Evolutionary conservation across 2,113 vertebrate genomes (phyloP).

Genomic region (Irena cyanogastra): DNA sequence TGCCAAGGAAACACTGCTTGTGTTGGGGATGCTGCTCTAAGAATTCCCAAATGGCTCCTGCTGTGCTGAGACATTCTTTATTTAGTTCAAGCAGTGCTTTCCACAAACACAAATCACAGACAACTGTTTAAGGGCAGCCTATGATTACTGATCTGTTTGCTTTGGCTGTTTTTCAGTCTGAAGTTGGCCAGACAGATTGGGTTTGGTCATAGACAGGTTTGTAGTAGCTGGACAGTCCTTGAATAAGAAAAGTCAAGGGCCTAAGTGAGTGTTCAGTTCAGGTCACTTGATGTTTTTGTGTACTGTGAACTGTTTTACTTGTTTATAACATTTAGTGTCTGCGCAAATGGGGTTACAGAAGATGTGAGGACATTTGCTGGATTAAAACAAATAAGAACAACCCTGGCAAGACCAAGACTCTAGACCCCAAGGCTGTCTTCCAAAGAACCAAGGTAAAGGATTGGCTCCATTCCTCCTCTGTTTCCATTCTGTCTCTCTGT

Average conservation of each 20-base stretch:
- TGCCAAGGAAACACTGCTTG: not conserved
- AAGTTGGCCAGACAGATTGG: not conserved
- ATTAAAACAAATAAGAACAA: constrained; percentile 99
- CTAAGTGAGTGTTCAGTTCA: not conserved
- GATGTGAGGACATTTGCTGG: constrained; percentile 99
- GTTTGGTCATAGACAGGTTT: not conserved
- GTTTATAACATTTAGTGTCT: constrained; percentile 71
- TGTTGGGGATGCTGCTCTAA: not conserved
- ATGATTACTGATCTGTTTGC: not conserved
- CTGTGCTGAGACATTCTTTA: not conserved
- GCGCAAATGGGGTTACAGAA: constrained; percentile 96
- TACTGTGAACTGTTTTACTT: not conserved
- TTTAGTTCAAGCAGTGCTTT: not conserved
- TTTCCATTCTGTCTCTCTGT: not conserved
- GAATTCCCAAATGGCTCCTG: not conserved
- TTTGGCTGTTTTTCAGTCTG: not conserved
- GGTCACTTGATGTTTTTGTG: not conserved
- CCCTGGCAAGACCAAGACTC: constrained; percentile 94
- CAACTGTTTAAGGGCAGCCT: not conserved
- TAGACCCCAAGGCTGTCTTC: constrained; percentile 96
- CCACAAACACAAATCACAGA: not conserved
- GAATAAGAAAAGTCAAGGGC: not conserved
- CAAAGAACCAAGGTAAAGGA: constrained; percentile 91
- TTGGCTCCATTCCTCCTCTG: not conserved
- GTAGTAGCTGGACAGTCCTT: not conserved